These are phyloP conservation scores for Delphinus delphis DNA, from an alignment of 2,113 vertebrate genomes.

Conservation along the genomic window DNA sequence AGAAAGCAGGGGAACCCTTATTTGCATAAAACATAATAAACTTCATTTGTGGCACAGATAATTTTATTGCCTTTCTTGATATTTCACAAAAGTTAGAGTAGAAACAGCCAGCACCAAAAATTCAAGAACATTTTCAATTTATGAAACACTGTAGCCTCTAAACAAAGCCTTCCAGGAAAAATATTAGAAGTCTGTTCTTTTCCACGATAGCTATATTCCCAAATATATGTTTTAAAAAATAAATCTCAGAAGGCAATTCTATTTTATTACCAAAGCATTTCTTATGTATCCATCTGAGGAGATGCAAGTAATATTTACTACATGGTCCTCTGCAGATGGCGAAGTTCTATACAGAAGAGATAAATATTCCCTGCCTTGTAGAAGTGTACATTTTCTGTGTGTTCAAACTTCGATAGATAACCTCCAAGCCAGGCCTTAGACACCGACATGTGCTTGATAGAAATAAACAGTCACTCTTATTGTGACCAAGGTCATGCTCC, in stretches of 20 bases:
- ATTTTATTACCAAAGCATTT: not conserved
- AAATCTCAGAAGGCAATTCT: not conserved
- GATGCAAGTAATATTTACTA: not conserved
- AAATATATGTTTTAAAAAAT: not conserved
- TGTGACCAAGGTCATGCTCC: not conserved
- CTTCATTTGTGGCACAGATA: not conserved
- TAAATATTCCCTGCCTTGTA: not conserved
- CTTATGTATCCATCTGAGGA: not conserved
- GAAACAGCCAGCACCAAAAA: not conserved
- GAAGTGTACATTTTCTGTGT: not conserved
- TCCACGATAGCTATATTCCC: not conserved
- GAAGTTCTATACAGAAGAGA: not conserved
- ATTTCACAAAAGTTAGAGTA: not conserved
- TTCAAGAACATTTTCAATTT: not conserved
- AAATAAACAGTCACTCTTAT: not conserved
- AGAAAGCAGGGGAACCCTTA: not conserved
- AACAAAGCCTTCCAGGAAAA: not conserved
- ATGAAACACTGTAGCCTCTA: too few relatives aligned
- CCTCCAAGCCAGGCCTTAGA: not conserved
- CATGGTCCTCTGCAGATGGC: not conserved
- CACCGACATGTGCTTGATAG: rapidly evolving
- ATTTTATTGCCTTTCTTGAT: not conserved
- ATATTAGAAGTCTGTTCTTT: not conserved
- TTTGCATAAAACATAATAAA: not conserved
- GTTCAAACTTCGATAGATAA: not conserved